Percentiles rank a stretch among this genome's conserved stretches.
These are phyloP conservation scores for Diplodus sargus DNA, from an alignment of 2,797 vertebrate genomes.

Conservation along the genomic window DNA sequence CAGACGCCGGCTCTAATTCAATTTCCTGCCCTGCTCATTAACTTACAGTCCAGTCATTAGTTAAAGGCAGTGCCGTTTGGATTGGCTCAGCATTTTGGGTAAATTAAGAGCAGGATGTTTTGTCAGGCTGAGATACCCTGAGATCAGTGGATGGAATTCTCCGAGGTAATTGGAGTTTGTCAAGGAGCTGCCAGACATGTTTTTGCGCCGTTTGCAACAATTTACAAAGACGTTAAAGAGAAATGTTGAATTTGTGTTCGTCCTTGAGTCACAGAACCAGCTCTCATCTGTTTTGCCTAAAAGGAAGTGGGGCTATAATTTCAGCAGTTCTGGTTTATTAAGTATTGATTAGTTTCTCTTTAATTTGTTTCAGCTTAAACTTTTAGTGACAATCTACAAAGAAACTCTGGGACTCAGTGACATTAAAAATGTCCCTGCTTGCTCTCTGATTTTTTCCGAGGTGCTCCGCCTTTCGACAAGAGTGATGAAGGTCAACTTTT, in stretches of 20 bases:
- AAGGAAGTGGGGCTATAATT: conserved; percentile 22
- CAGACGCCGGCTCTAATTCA: conserved; percentile 60
- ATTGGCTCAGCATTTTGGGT: conserved; percentile 61
- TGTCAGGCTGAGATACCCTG: conserved; percentile 27
- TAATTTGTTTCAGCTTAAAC: conserved; percentile 42
- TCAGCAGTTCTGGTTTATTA: conserved; percentile 51
- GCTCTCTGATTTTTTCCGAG: background rate
- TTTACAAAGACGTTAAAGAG: conserved; percentile 41
- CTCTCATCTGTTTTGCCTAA: conserved; percentile 38
- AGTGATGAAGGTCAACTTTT: conserved; percentile 43
- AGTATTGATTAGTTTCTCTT: conserved; percentile 51
- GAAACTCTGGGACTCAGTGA: conserved; percentile 3
- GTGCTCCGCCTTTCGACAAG: conserved; percentile 24
- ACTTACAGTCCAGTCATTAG: conserved; percentile 66
- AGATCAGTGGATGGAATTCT: conserved; percentile 43
- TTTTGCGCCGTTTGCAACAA: conserved; percentile 40
- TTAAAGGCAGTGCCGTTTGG: conserved; percentile 57
- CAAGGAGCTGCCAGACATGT: conserved; percentile 25
- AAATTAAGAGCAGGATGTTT: conserved; percentile 44
- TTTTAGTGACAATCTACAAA: conserved; percentile 32
- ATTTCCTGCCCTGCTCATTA: conserved; percentile 71
- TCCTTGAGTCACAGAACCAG: background rate
- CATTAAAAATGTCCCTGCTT: background rate
- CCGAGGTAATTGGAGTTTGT: conserved; percentile 39
- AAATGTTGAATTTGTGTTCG: conserved; percentile 25